Evolutionary conservation across 2,888 invertebrate genomes (phyloP).

Genomic region (Trichogramma evanescens): DNA sequence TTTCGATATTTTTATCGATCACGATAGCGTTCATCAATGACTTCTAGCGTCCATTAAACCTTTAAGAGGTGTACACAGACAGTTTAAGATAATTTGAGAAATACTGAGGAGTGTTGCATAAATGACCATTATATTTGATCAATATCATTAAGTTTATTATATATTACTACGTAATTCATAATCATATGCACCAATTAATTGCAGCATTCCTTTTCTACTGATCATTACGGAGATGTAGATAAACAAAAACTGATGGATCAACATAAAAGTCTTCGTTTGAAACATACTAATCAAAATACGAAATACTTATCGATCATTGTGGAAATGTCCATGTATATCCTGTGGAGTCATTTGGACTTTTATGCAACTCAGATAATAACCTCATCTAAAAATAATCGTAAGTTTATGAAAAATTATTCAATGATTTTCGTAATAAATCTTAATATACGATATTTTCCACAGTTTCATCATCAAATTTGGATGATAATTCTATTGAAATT

Average conservation of each 20-base stretch:
- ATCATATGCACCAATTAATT: no score
- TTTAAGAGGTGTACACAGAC: no score
- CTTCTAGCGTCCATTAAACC: no score
- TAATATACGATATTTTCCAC: background rate
- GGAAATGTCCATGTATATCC: conserved; percentile 65
- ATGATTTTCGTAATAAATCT: background rate
- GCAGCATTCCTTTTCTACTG: no score
- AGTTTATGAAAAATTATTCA: conserved; percentile 8
- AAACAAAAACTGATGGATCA: conserved; percentile 45
- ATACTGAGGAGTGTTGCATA: no score
- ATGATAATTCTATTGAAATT: conserved; percentile 46
- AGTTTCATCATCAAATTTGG: conserved; percentile 31
- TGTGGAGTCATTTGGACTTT: conserved; percentile 72
- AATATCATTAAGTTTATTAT: no score
- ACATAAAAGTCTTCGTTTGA: conserved; percentile 51
- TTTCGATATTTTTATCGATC: no score
- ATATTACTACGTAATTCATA: no score
- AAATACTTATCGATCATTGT: conserved; percentile 60
- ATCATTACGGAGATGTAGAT: conserved; percentile 26
- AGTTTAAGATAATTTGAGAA: no score
- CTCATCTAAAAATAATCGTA: conserved; percentile 36
- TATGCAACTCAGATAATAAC: conserved; percentile 61
- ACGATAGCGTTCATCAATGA: no score
- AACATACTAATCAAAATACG: conserved; percentile 56
- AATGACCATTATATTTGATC: no score